Evolutionary conservation across 2,113 vertebrate genomes (phyloP), one percentile per base, ranked within the genome.

Genomic region (Chitala chitala): DNA sequence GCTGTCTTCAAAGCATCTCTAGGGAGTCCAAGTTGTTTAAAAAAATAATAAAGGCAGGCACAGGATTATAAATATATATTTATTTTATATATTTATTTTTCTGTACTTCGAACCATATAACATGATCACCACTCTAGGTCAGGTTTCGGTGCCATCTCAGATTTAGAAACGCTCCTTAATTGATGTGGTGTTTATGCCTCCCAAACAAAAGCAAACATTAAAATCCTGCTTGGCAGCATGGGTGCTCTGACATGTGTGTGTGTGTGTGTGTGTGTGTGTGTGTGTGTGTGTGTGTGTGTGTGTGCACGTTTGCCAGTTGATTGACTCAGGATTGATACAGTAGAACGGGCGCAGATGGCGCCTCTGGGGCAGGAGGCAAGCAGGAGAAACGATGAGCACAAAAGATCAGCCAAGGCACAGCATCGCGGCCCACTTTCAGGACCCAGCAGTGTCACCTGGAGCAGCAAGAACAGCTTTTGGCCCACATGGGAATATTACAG

Each of bases 291-390:
- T 53, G 44, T 15, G n/a, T 50, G 44, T 33, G 48, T n/a, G n/a
- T n/a, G n/a, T n/a, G n/a, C n/a, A n/a, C n/a, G n/a, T 69, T 69
- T 8, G 48, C 48, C 26, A 69, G 15, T 7, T 51, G 33, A 69
- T 69, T 51, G 48, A 69, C 26, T 20, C n/a, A 22, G 29, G 48
- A 10, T 31, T 53, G 26, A 69, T 33, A 48, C 42, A 48, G 44
- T 29, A 69, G 44, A 50, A 69, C 44, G 53, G 68, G 68, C 15
- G 53, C 68, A 69, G 68, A 69, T 53, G 68, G 46, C 20, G 29
- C 26, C 53, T 36, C 68, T 15, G 48, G 50, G 46, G 68, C 68
- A 51, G 68, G 24, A 53, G 48, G 44, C 38, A 51, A 48, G 44
- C 22, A 20, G 36, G 26, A 31, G 29, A 69, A n/a, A 51, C 46